These are phyloP conservation scores for Calonectris borealis DNA, from an alignment of 2,113 vertebrate genomes.

Conservation along the genomic window DNA sequence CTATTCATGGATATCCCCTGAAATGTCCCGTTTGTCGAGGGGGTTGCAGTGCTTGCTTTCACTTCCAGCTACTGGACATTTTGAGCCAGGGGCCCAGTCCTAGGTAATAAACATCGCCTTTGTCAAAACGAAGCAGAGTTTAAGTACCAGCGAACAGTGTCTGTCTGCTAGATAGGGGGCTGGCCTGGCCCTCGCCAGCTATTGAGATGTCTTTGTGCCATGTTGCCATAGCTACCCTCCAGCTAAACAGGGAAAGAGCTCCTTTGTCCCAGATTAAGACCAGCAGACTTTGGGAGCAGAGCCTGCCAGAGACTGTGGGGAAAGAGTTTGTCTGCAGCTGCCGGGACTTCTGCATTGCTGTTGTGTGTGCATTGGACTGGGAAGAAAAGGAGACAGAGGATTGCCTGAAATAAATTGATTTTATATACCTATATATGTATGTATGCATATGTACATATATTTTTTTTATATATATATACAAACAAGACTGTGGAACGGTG, in stretches of 20 bases:
- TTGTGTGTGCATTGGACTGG: background rate
- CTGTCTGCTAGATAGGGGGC: constrained; percentile 13
- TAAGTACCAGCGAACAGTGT: constrained; percentile 4
- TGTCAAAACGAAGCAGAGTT: background rate
- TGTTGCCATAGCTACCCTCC: constrained; percentile 63
- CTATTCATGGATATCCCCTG: constrained; percentile 10
- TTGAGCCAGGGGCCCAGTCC: background rate
- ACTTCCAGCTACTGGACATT: background rate
- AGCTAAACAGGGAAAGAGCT: constrained; percentile 51
- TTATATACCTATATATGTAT: background rate
- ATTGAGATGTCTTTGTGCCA: constrained; percentile 55
- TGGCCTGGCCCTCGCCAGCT: constrained; percentile 26
- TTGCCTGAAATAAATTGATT: background rate
- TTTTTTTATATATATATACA: background rate
- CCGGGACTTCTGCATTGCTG: background rate
- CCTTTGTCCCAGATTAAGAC: constrained; percentile 56
- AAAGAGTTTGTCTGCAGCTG: background rate
- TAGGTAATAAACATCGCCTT: constrained; percentile 31
- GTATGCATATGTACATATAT: background rate
- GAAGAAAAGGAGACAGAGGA: background rate
- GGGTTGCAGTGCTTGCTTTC: background rate
- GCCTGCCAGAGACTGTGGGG: background rate
- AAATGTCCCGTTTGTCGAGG: background rate
- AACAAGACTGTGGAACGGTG: background rate
- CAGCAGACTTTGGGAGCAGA: constrained; percentile 41